Evolutionary conservation across 2,113 vertebrate species (phyloP).

Genomic region (Sciurus niger): DNA sequence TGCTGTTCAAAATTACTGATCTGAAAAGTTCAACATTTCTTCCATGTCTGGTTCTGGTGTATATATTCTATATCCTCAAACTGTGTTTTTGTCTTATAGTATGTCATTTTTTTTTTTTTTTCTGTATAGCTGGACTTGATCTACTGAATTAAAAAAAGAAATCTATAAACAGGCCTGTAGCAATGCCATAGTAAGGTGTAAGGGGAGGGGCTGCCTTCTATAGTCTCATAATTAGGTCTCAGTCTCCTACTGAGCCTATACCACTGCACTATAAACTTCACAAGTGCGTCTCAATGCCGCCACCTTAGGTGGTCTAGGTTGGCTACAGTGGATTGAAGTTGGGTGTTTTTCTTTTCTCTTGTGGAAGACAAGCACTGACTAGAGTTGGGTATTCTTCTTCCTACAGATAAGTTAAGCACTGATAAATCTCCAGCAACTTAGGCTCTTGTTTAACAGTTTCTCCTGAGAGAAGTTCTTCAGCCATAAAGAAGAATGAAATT

Average conservation of each 20-base stretch:
- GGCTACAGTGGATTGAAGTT: not conserved
- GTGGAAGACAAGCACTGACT: not conserved
- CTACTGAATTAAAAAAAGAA: not conserved
- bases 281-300: not conserved
- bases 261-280: not conserved
- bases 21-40: not conserved
- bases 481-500: too few relatives aligned
- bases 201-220: not conserved
- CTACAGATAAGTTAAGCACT: not conserved
- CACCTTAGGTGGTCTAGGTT: not conserved
- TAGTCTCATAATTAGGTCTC: not conserved
- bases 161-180: not conserved
- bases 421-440: not conserved
- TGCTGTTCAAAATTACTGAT: not conserved
- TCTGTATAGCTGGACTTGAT: not conserved
- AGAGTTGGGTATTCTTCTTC: not conserved
- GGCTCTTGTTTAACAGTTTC: not conserved
- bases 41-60: not conserved
- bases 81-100: not conserved
- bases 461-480: not conserved
- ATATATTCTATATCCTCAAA: not conserved
- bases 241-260: not conserved
- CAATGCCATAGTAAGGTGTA: not conserved
- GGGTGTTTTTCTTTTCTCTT: not conserved
- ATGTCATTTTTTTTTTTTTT: not conserved